Evolutionary conservation across 2,888 invertebrate species (phyloP).

Genomic region (Apeira syringaria): DNA sequence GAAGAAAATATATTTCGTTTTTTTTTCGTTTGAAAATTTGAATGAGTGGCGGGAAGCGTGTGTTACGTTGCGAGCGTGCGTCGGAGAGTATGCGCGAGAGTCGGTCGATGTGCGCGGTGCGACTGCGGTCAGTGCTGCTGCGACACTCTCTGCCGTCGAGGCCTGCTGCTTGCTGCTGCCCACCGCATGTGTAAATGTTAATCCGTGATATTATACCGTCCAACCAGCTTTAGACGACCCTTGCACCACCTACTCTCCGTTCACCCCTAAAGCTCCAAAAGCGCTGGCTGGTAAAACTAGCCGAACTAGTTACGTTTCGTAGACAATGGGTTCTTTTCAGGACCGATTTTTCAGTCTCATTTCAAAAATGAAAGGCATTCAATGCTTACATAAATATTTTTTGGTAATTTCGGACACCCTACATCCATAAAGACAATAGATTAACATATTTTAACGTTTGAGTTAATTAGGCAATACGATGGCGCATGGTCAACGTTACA

Average conservation of each 20-base stretch:
- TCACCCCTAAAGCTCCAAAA: slow-evolving; percentile 35
- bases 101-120: slow-evolving; percentile 70
- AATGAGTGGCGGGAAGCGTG: slow-evolving; percentile 72
- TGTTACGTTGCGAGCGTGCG: slow-evolving; percentile 71
- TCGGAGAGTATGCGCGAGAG: slow-evolving; percentile 64
- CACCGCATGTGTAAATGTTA: slow-evolving; percentile 66
- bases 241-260: slow-evolving; percentile 24
- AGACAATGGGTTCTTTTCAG: slow-evolving; percentile 45
- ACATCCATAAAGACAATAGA: slow-evolving; percentile 39
- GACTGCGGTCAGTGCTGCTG: slow-evolving; percentile 68
- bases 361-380: slow-evolving; percentile 44
- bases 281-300: slow-evolving; percentile 37
- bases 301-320: slow-evolving; percentile 36
- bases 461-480: slow-evolving; percentile 14
- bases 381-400: slow-evolving; percentile 39
- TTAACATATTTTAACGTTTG: slow-evolving; percentile 21
- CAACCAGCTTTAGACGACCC: slow-evolving; percentile 40
- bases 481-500: slow-evolving; percentile 17
- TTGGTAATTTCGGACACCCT: slow-evolving; percentile 36
- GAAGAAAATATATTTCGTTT: slow-evolving; percentile 43
- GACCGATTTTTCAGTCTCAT: slow-evolving; percentile 51
- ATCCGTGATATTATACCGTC: slow-evolving; percentile 60
- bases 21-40: slow-evolving; percentile 55
- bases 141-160: slow-evolving; percentile 57
- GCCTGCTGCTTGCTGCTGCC: slow-evolving; percentile 29